Percentiles rank a stretch among this genome's conserved stretches.
Conservation (phyloP, 2,888 invertebrate species). For the Philereme vetulata region DNA sequence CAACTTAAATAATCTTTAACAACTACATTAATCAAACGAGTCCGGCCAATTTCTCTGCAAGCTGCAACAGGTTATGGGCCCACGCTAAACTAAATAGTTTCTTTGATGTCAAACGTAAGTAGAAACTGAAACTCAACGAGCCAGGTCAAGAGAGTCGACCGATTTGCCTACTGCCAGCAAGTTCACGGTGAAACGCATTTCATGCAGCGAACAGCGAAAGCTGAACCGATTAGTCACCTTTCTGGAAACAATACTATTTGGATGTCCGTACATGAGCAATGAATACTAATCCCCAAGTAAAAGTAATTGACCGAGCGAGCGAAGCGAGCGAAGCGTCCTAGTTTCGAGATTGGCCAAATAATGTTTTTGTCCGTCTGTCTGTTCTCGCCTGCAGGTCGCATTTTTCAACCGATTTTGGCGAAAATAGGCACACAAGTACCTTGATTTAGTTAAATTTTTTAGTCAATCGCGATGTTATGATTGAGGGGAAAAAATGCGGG, state of each 20-base stretch:
- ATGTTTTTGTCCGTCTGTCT: too few relatives aligned
- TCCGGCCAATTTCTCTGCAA: too few relatives aligned
- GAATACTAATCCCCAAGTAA: conserved; percentile 29
- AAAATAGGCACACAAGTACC: too few relatives aligned
- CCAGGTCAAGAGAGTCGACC: conserved; percentile 36
- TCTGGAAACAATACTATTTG: conserved; percentile 33
- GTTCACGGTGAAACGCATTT: conserved; percentile 33
- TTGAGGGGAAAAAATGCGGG: too few relatives aligned
- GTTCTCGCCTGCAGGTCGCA: too few relatives aligned
- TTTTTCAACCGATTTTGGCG: too few relatives aligned
- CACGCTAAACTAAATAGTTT: conserved; percentile 6
- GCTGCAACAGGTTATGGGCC: conserved; percentile 3
- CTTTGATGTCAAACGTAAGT: conserved; percentile 8
- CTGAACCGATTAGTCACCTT: conserved; percentile 34
- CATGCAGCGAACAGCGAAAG: conserved; percentile 40
- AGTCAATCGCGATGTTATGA: too few relatives aligned
- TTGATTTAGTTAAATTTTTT: too few relatives aligned
- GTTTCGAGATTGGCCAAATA: too few relatives aligned
- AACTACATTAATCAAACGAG: too few relatives aligned
- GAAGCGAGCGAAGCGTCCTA: too few relatives aligned
- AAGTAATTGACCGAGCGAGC: conserved; percentile 14
- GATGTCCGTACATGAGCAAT: conserved; percentile 11
- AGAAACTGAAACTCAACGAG: conserved; percentile 15
- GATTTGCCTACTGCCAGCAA: conserved; percentile 38
- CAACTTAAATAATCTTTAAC: too few relatives aligned